Percentiles rank a stretch among this genome's conserved stretches.
Evolutionary conservation across 2,113 vertebrate species (phyloP).

Genomic region (Gambusia holbrooki): DNA sequence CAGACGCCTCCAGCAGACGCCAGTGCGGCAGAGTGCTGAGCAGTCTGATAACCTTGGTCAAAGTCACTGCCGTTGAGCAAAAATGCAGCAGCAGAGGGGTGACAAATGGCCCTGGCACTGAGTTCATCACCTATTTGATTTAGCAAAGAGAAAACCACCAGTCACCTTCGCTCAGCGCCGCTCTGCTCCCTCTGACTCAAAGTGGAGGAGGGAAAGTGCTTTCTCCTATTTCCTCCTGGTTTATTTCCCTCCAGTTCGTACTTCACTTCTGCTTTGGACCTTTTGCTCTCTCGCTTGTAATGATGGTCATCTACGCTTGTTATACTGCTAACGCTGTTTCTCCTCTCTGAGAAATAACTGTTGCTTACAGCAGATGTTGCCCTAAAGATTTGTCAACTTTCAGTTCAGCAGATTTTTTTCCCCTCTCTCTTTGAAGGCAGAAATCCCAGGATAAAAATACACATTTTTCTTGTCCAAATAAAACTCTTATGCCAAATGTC

Average conservation of each 20-base stretch:
- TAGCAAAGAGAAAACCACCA: slow-evolving; percentile 9
- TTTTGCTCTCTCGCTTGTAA: slow-evolving; percentile 7
- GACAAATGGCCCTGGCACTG: slow-evolving; percentile 29
- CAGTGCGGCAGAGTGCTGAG: slow-evolving; percentile 22
- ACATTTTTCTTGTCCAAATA: too few species aligned
- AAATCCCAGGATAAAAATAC: too few species aligned
- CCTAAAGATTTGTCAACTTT: too few species aligned
- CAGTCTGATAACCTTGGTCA: slow-evolving; percentile 49
- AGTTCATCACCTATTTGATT: slow-evolving; percentile 49
- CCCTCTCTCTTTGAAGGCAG: too few species aligned
- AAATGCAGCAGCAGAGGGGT: slow-evolving; percentile 33
- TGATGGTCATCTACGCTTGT: neutral
- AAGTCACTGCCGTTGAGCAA: slow-evolving; percentile 33
- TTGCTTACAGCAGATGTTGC: neutral
- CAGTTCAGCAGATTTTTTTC: too few species aligned
- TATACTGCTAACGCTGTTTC: slow-evolving; percentile 11
- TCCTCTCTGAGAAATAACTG: neutral
- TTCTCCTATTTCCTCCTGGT: slow-evolving; percentile 16
- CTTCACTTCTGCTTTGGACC: slow-evolving; percentile 5
- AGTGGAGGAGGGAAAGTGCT: neutral
- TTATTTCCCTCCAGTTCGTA: neutral
- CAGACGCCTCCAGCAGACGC: slow-evolving; percentile 9
- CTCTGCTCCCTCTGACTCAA: slow-evolving; percentile 6
- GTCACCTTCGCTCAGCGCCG: slow-evolving; percentile 44
- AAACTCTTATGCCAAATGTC: too few species aligned